Percentiles rank a stretch among this genome's conserved stretches.
These are phyloP conservation scores for Caerostris extrusa DNA, from an alignment of 1,140 invertebrate species.

Conservation along the genomic window DNA sequence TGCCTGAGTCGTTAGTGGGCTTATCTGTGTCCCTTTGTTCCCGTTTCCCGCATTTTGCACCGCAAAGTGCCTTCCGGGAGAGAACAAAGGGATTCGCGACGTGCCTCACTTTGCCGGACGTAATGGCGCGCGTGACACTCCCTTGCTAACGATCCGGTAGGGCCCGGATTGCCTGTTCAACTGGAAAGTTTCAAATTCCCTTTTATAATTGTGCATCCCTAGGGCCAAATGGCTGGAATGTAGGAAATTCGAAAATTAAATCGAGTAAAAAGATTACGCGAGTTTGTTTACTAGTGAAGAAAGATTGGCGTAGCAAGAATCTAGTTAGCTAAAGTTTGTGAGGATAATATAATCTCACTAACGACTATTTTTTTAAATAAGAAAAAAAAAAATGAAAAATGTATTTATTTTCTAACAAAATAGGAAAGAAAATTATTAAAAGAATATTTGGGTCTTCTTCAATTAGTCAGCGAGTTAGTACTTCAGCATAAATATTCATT, in stretches of 20 bases:
- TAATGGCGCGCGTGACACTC: conserved; percentile 10
- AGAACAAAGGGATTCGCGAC: not conserved
- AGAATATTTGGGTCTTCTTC: too few species aligned
- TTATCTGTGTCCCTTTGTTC: conserved; percentile 15
- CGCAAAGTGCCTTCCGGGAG: not conserved
- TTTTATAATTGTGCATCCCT: too few species aligned
- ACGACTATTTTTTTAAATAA: too few species aligned
- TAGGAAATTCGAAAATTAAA: not conserved
- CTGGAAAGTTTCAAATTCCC: not conserved
- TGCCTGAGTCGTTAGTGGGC: not conserved
- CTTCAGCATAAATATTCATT: too few species aligned
- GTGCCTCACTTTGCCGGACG: not conserved
- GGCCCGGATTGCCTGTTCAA: not conserved
- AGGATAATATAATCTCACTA: too few species aligned
- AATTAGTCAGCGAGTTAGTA: too few species aligned
- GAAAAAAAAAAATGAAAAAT: too few species aligned
- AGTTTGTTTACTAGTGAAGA: too few species aligned
- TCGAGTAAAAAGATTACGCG: not conserved
- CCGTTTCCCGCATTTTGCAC: not conserved
- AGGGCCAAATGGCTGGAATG: not conserved
- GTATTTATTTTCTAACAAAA: too few species aligned
- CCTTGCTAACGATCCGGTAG: not conserved
- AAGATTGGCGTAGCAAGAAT: too few species aligned
- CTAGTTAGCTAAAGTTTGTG: too few species aligned
- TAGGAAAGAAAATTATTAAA: too few species aligned